Base-by-base conservation (phyloP, 2,888 invertebrate species). In the Pristionchus fissidentatus region DNA sequence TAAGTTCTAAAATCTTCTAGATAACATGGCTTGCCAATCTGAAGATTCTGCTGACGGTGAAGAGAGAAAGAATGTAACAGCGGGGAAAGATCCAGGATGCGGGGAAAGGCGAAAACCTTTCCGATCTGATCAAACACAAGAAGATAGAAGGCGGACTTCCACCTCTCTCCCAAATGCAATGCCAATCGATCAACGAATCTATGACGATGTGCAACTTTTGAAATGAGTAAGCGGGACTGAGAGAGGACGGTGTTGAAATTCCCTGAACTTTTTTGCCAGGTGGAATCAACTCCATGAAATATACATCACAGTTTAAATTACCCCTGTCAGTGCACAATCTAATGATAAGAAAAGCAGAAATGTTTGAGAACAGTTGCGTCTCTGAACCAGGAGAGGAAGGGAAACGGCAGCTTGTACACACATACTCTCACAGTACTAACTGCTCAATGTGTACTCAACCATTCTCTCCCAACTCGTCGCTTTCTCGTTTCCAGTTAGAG, bases 401-500 rank as follows among this genome's bases (percentile, higher is more conserved):
- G 70, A n/a, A 41, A 38, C 41, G 26, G 41, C n/a, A 32, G 70
- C 70, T 70, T 70, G 41, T 70, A 43, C 70, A 70, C 70, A 66
- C 55, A 62, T 19, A 62, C 15, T 35, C 29, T 8, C 62, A 26
- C 70, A 70, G 70, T 70, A 70, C 70, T 70, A 70, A 70, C 70
- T 70, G 70, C n/a, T 70, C 41, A 43, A 38, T 62, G 70, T 70
- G 70, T 70, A 70, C 70, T 70, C 70, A 70, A 70, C 70, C 29
- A 70, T 70, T 70, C 70, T 70, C 15, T 32, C 66, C 15, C n/a
- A 70, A 41, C 70, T 70, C 70, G 70, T 70, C 70, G 41, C 41
- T 38, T 35, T 22, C 26, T 35, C 49, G 46, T 49, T 49, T 52
- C 49, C 77, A 77, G 49, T 77, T 77, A 55, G 49, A 77, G 49